These are phyloP conservation scores for Lithobates pipiens DNA, from an alignment of 2,797 vertebrate species.

Conservation along the genomic window DNA sequence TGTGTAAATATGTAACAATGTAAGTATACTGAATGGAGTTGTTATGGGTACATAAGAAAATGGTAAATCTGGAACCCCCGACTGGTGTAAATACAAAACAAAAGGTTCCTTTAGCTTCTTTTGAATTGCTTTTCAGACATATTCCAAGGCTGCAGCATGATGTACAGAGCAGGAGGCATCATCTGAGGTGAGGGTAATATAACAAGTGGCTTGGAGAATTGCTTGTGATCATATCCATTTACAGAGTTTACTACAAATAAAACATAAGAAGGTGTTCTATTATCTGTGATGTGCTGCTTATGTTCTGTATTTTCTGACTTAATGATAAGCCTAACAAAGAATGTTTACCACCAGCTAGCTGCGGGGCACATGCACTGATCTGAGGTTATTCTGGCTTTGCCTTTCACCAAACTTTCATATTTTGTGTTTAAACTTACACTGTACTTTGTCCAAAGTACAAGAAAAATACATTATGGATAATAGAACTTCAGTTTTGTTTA, in stretches of 20 bases:
- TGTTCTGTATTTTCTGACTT: neutral
- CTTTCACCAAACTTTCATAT: neutral
- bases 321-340: conserved; percentile 21
- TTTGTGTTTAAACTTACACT: neutral
- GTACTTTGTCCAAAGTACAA: neutral
- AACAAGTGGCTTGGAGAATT: conserved; percentile 57
- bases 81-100: conserved; percentile 7
- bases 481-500: neutral
- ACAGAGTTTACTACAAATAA: conserved; percentile 49
- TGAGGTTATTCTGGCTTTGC: neutral
- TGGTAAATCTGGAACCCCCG: neutral
- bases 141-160: conserved; percentile 31
- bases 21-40: neutral
- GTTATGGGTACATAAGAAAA: neutral
- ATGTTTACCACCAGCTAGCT: neutral
- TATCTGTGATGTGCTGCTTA: conserved; percentile 37
- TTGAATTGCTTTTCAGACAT: conserved; percentile 30
- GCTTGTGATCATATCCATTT: conserved; percentile 54
- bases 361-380: neutral
- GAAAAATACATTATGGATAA: neutral
- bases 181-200: conserved; percentile 41
- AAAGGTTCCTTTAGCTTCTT: neutral
- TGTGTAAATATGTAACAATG: neutral
- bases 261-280: conserved; percentile 46
- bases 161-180: conserved; percentile 20